Evolutionary conservation across 2,888 invertebrate genomes (phyloP).

Genomic region (Troides oblongomaculatus): DNA sequence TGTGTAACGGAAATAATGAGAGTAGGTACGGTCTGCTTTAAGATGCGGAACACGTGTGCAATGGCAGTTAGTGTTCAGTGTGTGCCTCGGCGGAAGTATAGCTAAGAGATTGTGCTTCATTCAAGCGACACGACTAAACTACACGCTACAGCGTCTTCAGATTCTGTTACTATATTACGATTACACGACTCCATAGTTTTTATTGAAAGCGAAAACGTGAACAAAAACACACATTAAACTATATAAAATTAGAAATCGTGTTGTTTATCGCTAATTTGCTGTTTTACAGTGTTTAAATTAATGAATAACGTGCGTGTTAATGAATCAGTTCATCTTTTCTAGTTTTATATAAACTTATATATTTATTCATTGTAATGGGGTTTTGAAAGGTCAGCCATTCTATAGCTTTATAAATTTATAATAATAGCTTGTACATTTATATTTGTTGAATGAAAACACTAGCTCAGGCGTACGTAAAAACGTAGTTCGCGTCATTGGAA

Average conservation of each 20-base stretch:
- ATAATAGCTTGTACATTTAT: neutral
- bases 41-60: slow-evolving; percentile 29
- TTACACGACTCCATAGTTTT: neutral
- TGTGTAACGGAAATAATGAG: slow-evolving; percentile 4
- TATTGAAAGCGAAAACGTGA: neutral
- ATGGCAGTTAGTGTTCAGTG: slow-evolving; percentile 17
- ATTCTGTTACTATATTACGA: neutral
- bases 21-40: slow-evolving; percentile 12
- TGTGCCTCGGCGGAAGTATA: slow-evolving; percentile 20
- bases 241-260: neutral
- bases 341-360: neutral
- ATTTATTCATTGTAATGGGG: no score
- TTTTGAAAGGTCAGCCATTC: neutral
- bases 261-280: neutral
- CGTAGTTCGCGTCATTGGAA: no score
- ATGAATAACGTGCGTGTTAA: neutral
- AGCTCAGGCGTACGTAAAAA: neutral
- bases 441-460: neutral
- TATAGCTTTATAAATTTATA: neutral
- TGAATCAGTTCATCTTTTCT: neutral
- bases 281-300: slow-evolving; percentile 1
- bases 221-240: neutral
- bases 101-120: slow-evolving; percentile 26
- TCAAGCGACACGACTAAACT: slow-evolving; percentile 21
- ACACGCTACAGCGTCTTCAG: neutral